Conservation (phyloP, 2,113 vertebrate species). For the Lipotes vexillifer region DNA sequence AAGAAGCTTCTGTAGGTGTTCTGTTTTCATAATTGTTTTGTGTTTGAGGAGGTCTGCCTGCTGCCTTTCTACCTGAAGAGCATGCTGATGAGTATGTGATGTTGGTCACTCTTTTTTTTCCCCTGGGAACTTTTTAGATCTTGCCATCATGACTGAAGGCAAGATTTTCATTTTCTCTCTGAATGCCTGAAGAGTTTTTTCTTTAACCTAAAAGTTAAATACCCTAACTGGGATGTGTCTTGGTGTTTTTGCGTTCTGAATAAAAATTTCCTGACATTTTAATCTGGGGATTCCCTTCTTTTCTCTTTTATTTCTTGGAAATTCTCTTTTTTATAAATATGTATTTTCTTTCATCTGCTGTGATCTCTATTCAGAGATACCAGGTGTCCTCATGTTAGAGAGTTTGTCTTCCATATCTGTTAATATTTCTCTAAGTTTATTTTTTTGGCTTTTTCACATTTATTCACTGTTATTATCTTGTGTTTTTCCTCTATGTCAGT, state of each 20-base stretch:
- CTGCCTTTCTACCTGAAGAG: not conserved
- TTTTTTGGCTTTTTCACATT: not conserved
- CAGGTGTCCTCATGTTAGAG: not conserved
- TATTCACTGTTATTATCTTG: not conserved
- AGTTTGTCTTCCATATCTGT: not conserved
- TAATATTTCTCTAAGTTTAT: not conserved
- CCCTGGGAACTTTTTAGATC: not conserved
- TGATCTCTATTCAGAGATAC: not conserved
- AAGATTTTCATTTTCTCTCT: not conserved
- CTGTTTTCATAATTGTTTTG: rapidly evolving
- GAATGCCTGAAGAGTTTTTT: not conserved
- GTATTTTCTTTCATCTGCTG: not conserved
- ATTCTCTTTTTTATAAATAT: not conserved
- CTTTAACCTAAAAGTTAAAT: not conserved
- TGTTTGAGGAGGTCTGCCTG: not conserved
- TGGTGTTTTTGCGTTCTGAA: not conserved
- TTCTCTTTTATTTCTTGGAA: not conserved
- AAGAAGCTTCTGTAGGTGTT: rapidly evolving
- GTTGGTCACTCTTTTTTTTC: too few species aligned
- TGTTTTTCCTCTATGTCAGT: not conserved
- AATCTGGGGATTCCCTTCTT: not conserved
- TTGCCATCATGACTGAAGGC: not conserved
- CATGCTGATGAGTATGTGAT: not conserved
- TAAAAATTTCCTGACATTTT: not conserved
- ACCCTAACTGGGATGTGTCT: not conserved